A percentile compares a stretch with the other conserved stretches of the same genome.
Conservation (phyloP, 2,888 invertebrate genomes). For the Caenorhabditis sulstoni region DNA sequence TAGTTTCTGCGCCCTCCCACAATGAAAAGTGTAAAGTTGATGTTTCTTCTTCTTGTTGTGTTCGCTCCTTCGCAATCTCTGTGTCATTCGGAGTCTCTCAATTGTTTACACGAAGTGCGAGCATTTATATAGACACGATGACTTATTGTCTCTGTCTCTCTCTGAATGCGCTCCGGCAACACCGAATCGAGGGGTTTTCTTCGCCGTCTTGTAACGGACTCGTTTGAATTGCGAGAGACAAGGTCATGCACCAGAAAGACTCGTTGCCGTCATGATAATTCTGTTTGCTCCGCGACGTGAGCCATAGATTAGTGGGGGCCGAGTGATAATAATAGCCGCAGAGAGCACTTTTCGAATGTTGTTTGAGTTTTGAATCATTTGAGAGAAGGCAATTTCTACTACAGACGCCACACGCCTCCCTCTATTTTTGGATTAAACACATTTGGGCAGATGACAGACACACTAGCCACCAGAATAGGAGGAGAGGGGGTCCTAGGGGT, state of each 20-base stretch:
- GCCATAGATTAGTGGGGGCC: constrained; percentile 41
- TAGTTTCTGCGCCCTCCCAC: constrained; percentile 1
- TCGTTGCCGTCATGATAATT: constrained; percentile 31
- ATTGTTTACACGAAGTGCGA: constrained; percentile 55
- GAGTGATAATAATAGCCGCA: constrained; percentile 45
- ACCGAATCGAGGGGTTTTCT: constrained; percentile 1
- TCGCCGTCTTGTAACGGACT: constrained; percentile 16
- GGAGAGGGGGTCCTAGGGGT: constrained; percentile 23
- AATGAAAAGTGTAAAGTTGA: constrained; percentile 34
- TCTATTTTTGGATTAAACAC: constrained; percentile 10
- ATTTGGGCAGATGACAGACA: constrained; percentile 5
- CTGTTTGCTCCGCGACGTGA: constrained; percentile 50
- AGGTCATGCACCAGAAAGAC: constrained; percentile 3
- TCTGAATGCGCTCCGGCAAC: background rate
- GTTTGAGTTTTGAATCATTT: constrained; percentile 47
- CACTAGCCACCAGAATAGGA: background rate
- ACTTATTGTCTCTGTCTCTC: constrained; percentile 38
- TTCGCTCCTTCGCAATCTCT: constrained; percentile 15
- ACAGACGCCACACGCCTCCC: background rate
- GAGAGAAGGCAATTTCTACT: background rate
- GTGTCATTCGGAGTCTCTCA: background rate
- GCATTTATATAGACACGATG: constrained; percentile 40
- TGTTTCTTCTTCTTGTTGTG: constrained; percentile 36
- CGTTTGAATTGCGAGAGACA: background rate
- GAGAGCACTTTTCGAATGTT: background rate